Conservation (phyloP, 2,888 invertebrate genomes). For the Macrophya alboannulata region DNA sequence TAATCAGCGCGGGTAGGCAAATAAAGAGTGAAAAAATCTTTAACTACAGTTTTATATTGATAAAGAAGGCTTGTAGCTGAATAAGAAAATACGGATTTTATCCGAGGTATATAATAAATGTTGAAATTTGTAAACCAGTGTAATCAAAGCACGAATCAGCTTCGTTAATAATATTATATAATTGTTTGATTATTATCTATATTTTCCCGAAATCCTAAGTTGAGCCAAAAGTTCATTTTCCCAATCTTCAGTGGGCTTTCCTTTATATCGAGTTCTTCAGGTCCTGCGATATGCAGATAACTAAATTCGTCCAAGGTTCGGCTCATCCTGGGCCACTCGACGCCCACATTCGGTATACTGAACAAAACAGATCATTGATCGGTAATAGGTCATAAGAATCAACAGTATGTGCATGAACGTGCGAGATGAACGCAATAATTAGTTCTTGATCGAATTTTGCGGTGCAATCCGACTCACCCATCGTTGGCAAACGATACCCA, state of each 20-base stretch:
- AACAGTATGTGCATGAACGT: background rate
- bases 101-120: too few species aligned
- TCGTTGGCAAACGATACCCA: slow-evolving; percentile 82
- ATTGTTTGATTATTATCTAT: slow-evolving; percentile 72
- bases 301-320: slow-evolving; percentile 80
- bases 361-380: slow-evolving; percentile 55
- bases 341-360: slow-evolving; percentile 80
- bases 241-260: slow-evolving; percentile 81
- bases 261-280: slow-evolving; percentile 79
- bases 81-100: too few species aligned
- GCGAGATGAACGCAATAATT: background rate
- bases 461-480: slow-evolving; percentile 80
- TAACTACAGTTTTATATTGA: too few species aligned
- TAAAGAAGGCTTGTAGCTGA: too few species aligned
- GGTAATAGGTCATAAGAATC: background rate
- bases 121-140: too few species aligned
- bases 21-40: too few species aligned
- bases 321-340: slow-evolving; percentile 81
- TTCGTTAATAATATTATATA: too few species aligned
- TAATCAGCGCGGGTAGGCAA: too few species aligned
- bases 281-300: slow-evolving; percentile 82
- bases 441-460: slow-evolving; percentile 56
- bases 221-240: slow-evolving; percentile 84
- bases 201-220: slow-evolving; percentile 84
- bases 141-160: too few species aligned